Percentiles rank a stretch among this genome's conserved stretches.
Conservation (phyloP, 1,140 invertebrate species). For the Euschistus heros region DNA sequence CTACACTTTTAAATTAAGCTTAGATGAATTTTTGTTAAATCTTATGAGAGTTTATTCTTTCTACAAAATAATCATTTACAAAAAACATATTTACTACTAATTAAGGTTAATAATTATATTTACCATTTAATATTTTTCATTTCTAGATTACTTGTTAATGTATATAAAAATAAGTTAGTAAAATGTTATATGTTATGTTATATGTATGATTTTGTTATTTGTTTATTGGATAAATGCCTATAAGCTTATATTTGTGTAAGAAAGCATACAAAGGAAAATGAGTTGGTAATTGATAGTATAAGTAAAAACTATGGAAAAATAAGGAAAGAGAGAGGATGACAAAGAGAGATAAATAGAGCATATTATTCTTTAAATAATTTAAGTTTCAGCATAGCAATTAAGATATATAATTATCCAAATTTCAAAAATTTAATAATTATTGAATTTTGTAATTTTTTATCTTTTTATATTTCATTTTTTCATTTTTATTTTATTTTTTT, state of each 20-base stretch:
- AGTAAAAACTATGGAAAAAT: too few relatives aligned
- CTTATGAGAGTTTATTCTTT: constrained; percentile 1
- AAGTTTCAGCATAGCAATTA: neutral
- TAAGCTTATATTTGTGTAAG: neutral
- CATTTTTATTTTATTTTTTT: neutral
- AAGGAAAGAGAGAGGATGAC: too few relatives aligned
- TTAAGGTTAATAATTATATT: constrained; percentile 1
- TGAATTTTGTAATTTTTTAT: neutral
- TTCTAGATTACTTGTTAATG: neutral
- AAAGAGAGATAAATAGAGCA: too few relatives aligned
- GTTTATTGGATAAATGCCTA: neutral
- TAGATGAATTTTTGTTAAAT: neutral
- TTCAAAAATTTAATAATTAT: neutral
- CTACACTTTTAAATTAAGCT: constrained; percentile 2
- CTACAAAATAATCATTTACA: neutral
- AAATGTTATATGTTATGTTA: neutral
- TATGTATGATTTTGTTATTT: neutral
- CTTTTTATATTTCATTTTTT: neutral
- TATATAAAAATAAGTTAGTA: neutral
- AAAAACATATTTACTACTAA: too few relatives aligned
- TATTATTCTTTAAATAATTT: neutral
- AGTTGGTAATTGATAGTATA: too few relatives aligned
- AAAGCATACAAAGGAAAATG: too few relatives aligned
- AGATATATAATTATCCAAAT: neutral
- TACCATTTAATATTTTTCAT: neutral